Percentiles rank a stretch among this genome's conserved stretches.
phyloP scores from a whole-genome alignment of 1,140 invertebrate species.

The Danaus melanippus region DNA sequence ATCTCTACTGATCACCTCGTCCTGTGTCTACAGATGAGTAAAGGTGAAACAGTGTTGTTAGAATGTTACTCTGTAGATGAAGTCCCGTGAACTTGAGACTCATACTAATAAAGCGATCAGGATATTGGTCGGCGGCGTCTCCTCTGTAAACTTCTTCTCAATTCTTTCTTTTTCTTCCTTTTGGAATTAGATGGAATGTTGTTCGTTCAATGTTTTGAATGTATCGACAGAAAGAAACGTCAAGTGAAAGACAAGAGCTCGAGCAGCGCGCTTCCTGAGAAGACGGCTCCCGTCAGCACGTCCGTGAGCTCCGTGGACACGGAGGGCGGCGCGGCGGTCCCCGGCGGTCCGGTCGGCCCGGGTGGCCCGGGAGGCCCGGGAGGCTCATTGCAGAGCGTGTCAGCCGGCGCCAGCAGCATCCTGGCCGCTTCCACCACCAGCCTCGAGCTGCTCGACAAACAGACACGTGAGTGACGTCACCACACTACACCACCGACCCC shows the following conservation, averaged over 20 bases:
- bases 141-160: too few relatives aligned
- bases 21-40: too few relatives aligned
- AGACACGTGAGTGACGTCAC: constrained; percentile 6
- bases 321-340: constrained; percentile 4
- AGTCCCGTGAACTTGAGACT: too few relatives aligned
- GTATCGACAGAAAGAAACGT: constrained; percentile 9
- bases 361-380: not conserved
- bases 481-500: too few relatives aligned
- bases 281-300: constrained; percentile 12
- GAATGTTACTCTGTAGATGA: too few relatives aligned
- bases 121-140: too few relatives aligned
- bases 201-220: not conserved
- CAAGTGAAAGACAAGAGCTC: constrained; percentile 17
- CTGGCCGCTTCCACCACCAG: constrained; percentile 65
- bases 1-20: too few relatives aligned
- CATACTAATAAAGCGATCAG: too few relatives aligned
- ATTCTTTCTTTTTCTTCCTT: too few relatives aligned
- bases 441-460: constrained; percentile 40
- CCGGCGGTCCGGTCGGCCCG: not conserved
- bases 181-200: not conserved
- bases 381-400: constrained; percentile 68
- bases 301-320: not conserved
- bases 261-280: constrained; percentile 18
- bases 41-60: too few relatives aligned
- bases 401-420: constrained; percentile 68